Evolutionary conservation across 2,113 vertebrate species (phyloP), one percentile per base, ranked within the genome.

Genomic region (Eubucco bourcierii): DNA sequence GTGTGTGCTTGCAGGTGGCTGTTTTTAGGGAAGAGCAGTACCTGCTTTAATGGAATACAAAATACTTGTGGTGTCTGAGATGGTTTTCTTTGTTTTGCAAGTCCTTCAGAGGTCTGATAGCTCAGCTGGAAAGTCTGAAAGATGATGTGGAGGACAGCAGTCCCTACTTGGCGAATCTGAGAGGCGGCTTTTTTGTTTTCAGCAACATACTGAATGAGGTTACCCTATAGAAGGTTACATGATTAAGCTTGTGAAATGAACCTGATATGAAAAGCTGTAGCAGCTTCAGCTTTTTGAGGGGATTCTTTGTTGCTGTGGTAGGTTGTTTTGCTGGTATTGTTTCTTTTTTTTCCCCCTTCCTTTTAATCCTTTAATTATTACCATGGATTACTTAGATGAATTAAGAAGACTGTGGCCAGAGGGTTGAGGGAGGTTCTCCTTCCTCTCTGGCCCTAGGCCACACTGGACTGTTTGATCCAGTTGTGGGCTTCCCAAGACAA

Each of bases 11-110:
- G 15, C 39, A 6, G 71, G 4, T 13, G 28, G 9, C 50, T 3
- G 14, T 23, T 27, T 14, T 6, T 46, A 52, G 80, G 23, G 27
- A 12, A 10, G 12, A 34, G 64, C 2, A 14, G 28, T 6, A 1
- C 12, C 20, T 12, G 34, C 29, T 20, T 47, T 37, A 14, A 17
- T 24, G 2, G 9, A 16, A 21, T 23, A 25, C 44, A 16, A 23
- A 46, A 12, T 3, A 10, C 17, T 9, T 0, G 1, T 11, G 44
- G 6, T 12, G 19, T 5, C 52, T 8, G 31, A n/a, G 63, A 7
- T 1, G 1, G 24, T 8, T 33, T 47, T 53, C 74, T 53, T 24
- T 10, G 2, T 65, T 9, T 37, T 58, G 8, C 31, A 31, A 8
- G 52, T 10, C 21, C 78, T 44, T 71, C 19, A 15, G 59, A 59